phyloP scores from a whole-genome alignment of 2,888 invertebrate genomes.

The Deilephila porcellus region DNA sequence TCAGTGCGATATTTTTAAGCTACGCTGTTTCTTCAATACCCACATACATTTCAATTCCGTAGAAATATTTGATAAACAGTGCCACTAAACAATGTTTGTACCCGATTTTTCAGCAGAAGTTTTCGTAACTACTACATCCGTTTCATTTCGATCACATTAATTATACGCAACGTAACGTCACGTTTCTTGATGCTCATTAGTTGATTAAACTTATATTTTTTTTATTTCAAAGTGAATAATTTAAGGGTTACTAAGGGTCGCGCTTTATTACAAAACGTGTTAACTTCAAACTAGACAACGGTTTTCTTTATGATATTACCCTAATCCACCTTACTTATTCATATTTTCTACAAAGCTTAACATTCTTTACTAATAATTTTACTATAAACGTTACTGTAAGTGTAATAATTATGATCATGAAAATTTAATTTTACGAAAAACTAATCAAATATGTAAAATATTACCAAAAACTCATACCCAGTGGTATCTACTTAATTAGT shows the following conservation, averaged over 20 bases:
- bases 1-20: too few species aligned
- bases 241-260: too few species aligned
- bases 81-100: constrained; percentile 51
- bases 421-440: too few species aligned
- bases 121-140: constrained; percentile 50
- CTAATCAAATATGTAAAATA: too few species aligned
- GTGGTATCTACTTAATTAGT: background rate
- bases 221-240: background rate
- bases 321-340: too few species aligned
- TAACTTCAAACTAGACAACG: too few species aligned
- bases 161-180: constrained; percentile 1
- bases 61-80: constrained; percentile 48
- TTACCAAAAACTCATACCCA: background rate
- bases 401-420: too few species aligned
- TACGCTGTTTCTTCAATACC: background rate
- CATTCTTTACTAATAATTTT: too few species aligned
- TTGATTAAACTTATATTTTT: background rate
- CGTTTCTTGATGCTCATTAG: background rate
- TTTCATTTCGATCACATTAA: constrained; percentile 31
- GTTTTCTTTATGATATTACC: background rate
- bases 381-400: too few species aligned
- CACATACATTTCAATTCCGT: background rate
- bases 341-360: too few species aligned
- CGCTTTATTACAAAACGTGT: too few species aligned
- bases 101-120: constrained; percentile 40